These are phyloP conservation scores for Osmerus mordax DNA, from an alignment of 2,113 vertebrate species.

Conservation along the genomic window DNA sequence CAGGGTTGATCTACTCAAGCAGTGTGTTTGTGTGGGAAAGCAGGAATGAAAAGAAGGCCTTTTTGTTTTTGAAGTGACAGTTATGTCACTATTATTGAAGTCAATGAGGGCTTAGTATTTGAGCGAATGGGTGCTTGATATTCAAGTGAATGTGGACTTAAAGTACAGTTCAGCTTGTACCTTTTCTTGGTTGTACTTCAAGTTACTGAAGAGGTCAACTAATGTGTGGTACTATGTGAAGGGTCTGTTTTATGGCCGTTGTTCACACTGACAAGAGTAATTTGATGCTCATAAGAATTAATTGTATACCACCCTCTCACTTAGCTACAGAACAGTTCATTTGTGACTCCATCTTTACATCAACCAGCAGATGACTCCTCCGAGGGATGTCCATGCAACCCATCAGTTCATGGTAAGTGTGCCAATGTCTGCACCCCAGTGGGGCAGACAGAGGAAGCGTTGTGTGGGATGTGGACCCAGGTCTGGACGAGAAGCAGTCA, in stretches of 20 bases:
- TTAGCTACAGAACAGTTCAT: neutral
- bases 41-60: conserved; percentile 5
- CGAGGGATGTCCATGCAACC: conserved; percentile 7
- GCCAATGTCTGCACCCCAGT: conserved; percentile 34
- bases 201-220: conserved; percentile 17
- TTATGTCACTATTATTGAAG: too few relatives aligned
- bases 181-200: conserved; percentile 11
- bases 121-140: too few relatives aligned
- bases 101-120: neutral
- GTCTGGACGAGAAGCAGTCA: conserved; percentile 36
- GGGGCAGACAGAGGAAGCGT: conserved; percentile 43
- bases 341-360: conserved; percentile 31
- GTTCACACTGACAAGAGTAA: too few relatives aligned
- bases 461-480: conserved; percentile 13
- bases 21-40: neutral
- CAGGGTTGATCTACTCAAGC: neutral
- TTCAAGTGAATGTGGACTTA: neutral
- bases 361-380: conserved; percentile 35
- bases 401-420: neutral
- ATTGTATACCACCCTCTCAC: too few relatives aligned
- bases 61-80: conserved; percentile 4
- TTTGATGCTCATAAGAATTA: too few relatives aligned
- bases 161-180: conserved; percentile 5
- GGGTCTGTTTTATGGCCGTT: neutral
- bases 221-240: conserved; percentile 4